Evolutionary conservation across 2,113 vertebrate species (phyloP), one percentile per base, ranked within the genome.

Genomic region (Epinephelus lanceolatus): DNA sequence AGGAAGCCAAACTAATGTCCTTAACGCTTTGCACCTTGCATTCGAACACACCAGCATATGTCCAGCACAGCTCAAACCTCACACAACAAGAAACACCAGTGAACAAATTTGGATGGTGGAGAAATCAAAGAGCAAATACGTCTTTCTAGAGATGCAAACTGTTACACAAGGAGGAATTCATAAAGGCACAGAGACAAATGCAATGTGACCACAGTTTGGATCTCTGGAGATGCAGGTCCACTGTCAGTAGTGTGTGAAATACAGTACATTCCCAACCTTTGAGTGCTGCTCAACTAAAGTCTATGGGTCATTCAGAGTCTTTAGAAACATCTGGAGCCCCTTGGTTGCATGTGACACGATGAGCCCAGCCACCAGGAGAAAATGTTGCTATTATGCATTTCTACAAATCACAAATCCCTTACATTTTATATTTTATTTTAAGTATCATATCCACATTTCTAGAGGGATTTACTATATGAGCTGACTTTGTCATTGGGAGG

Each of bases 21-120:
- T 67, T 10, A 81, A 55, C 33, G 33, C 6, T 45, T 45, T 45
- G 59, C 33, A 61, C 5, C 51, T 51, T 63, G 57, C 17, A 27
- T 81, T 81, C 59, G 25, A 65, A 42, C 21, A 37, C 25, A 8
- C 76, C 71, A 68, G 15, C 49, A 27, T 10, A 15, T 59, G 53
- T 18, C 15, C 18, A 45, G 0, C 68, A 67, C n/a, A 4, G 5
- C 14, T 66, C 3, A 30, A 14, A 33, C 66, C 42, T 56, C 27
- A 5, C 0, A 47, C 21, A 3, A 55, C 21, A 13, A 18, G 30
- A 2, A 33, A 52, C 12, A 18, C 42, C 63, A 40, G 1, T 2
- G 10, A 12, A 21, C 40, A 55, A 7, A 33, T 45, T 0, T 40
- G 15, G 5, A 55, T 55, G 67, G 45, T 14, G 25, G 23, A 49